A percentile compares a stretch with the other conserved stretches of the same genome.
These are phyloP conservation scores for Thyatira batis DNA, from an alignment of 2,888 invertebrate species.

Conservation along the genomic window DNA sequence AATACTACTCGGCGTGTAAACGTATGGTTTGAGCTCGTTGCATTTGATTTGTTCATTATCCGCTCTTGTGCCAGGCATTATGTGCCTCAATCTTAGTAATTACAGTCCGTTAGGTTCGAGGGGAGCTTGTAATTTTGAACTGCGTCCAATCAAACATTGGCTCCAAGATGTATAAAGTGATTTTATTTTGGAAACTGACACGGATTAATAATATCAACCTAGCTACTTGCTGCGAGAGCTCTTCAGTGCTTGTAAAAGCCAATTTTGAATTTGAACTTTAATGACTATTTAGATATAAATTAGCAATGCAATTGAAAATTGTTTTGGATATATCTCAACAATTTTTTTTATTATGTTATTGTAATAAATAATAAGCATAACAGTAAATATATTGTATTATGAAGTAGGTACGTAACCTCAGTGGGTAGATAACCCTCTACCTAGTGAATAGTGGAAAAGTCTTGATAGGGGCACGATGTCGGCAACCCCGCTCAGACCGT, in stretches of 20 bases:
- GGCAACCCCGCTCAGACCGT: conserved; percentile 27
- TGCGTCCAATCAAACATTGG: conserved; percentile 6
- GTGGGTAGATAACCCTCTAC: conserved; percentile 19
- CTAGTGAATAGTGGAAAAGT: conserved; percentile 28
- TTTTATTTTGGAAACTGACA: neutral
- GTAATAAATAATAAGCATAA: conserved; percentile 7
- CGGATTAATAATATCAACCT: no score
- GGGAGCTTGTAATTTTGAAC: conserved; percentile 22
- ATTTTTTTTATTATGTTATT: no score
- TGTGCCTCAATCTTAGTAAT: conserved; percentile 38
- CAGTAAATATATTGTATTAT: neutral
- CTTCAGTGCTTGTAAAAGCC: no score
- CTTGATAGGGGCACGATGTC: conserved; percentile 26
- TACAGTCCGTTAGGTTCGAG: conserved; percentile 28
- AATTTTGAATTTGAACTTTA: no score
- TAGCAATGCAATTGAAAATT: no score
- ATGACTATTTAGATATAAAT: no score
- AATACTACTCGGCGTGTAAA: conserved; percentile 21
- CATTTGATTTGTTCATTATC: conserved; percentile 33
- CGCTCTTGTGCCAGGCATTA: conserved; percentile 19
- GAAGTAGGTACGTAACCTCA: conserved; percentile 11
- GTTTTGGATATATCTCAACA: no score
- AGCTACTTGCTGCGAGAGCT: no score
- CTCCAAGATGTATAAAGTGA: neutral
- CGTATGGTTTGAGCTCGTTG: conserved; percentile 30